These are phyloP conservation scores for Ephialtes manifestator DNA, from an alignment of 2,888 invertebrate genomes.

Conservation along the genomic window DNA sequence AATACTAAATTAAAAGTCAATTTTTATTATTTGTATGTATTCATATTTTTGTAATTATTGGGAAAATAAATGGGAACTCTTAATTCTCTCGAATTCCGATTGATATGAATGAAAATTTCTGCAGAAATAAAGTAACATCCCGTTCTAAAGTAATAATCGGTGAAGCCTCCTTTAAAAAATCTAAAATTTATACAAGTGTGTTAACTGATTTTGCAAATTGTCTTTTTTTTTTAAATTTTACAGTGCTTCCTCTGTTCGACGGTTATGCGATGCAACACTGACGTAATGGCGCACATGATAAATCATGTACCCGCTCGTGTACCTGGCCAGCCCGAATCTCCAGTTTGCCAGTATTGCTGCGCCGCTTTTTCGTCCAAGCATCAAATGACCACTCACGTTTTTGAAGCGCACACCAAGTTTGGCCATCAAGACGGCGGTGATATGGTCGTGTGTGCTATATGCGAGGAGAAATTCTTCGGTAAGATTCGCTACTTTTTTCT, in stretches of 20 bases:
- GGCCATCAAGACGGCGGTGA: conserved; percentile 81
- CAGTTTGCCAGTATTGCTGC: conserved; percentile 84
- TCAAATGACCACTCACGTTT: conserved; percentile 82
- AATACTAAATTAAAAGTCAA: too few species aligned
- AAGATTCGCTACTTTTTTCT: conserved; percentile 46
- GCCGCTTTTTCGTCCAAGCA: conserved; percentile 83
- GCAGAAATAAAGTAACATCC: too few species aligned
- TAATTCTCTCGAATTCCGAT: too few species aligned
- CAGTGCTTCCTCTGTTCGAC: conserved; percentile 82
- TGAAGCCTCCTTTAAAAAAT: not conserved
- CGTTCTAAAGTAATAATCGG: too few species aligned
- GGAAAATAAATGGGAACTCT: too few species aligned
- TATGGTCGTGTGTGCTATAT: conserved; percentile 87
- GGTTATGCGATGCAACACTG: conserved; percentile 82
- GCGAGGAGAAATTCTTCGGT: conserved; percentile 87
- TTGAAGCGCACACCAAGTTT: conserved; percentile 83
- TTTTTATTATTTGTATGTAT: too few species aligned
- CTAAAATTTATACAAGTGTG: not conserved
- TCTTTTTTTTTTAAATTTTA: conserved; percentile 10
- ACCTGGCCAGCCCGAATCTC: conserved; percentile 81
- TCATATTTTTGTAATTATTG: not conserved
- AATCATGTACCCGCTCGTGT: conserved; percentile 83
- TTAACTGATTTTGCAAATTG: not conserved
- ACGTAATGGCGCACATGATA: conserved; percentile 84
- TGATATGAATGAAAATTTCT: too few species aligned